Evolutionary conservation across 2,888 invertebrate genomes (phyloP).

Genomic region (Lamellibrachia satsuma): DNA sequence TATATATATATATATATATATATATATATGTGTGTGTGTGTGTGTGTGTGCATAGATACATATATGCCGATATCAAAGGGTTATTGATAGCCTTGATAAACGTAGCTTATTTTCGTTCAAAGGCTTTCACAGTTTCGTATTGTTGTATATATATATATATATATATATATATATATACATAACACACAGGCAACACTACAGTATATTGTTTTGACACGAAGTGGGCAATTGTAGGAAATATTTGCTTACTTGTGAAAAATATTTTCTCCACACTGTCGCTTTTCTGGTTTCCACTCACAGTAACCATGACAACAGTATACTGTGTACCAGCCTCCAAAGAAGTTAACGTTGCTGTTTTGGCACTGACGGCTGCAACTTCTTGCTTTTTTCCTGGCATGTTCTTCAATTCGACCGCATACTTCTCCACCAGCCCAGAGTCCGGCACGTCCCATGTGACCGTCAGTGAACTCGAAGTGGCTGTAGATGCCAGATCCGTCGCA

Average conservation of each 20-base stretch:
- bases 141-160: too few relatives aligned
- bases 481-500: not conserved
- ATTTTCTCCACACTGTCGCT: not conserved
- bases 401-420: not conserved
- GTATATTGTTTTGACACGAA: not conserved
- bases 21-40: too few relatives aligned
- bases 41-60: too few relatives aligned
- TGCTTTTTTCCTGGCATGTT: not conserved
- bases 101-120: too few relatives aligned
- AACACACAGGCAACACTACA: not conserved
- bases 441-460: not conserved
- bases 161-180: too few relatives aligned
- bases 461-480: not conserved
- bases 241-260: not conserved
- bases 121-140: too few relatives aligned
- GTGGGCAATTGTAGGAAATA: not conserved
- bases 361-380: not conserved
- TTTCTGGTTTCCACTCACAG: not conserved
- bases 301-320: not conserved
- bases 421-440: not conserved
- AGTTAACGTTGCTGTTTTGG: not conserved
- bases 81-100: too few relatives aligned
- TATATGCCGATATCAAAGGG: too few relatives aligned
- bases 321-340: not conserved
- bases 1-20: too few relatives aligned